Evolutionary conservation across 1,140 invertebrate species (phyloP).

Genomic region (Drosophila erecta): DNA sequence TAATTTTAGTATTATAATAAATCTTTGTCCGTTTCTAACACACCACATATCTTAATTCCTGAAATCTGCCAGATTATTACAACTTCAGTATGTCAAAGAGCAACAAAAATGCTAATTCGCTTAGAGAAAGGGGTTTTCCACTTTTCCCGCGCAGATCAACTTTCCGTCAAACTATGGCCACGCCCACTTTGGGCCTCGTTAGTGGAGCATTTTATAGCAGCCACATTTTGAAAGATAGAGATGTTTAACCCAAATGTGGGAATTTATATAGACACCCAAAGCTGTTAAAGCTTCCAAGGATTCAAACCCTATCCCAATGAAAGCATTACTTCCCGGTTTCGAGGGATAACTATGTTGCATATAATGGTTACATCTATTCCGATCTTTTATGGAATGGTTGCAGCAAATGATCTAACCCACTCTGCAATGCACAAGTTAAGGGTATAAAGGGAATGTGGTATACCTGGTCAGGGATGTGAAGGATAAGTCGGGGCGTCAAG

Average conservation of each 20-base stretch:
- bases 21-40: no score
- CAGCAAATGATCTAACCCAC: no score
- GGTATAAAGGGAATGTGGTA: background rate
- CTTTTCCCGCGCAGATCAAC: background rate
- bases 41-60: no score
- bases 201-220: background rate
- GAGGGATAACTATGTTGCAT: no score
- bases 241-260: background rate
- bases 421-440: background rate
- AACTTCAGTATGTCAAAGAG: no score
- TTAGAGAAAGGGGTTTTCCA: no score
- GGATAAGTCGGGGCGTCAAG: background rate
- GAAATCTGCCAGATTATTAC: no score
- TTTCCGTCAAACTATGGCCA: background rate
- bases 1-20: no score
- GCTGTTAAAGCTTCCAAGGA: background rate
- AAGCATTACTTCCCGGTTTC: background rate
- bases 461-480: slow-evolving; percentile 10
- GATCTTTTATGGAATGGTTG: no score
- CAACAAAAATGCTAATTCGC: no score
- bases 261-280: background rate
- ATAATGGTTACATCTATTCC: no score
- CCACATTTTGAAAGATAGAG: background rate
- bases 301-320: background rate
- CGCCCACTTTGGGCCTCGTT: background rate